Conservation (phyloP, 30 jellyfish, hydroid and myxozoan genomes). For the Pseudorhiza aurosa region DNA sequence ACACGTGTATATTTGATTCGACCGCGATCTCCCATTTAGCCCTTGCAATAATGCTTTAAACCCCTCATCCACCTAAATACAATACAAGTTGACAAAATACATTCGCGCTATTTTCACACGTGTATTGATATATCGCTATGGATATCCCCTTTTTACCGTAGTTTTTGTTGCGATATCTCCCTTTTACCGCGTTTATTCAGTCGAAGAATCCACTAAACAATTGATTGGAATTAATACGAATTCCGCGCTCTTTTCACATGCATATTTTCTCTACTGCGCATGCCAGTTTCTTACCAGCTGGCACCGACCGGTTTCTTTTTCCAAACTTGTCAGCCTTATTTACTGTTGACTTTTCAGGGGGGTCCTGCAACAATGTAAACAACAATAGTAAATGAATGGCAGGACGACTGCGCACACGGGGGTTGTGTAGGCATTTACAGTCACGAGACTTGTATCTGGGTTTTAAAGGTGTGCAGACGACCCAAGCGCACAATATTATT, state of each 20-base stretch:
- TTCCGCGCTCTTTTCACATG: constrained; percentile 96
- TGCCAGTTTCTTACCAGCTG: constrained; percentile 76
- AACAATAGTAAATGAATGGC: constrained; percentile 44
- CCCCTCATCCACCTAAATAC: constrained; percentile 63
- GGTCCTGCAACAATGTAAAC: constrained; percentile 50
- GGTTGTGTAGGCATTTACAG: neutral
- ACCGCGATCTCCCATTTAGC: constrained; percentile 48
- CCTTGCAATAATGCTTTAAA: constrained; percentile 41
- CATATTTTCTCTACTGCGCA: constrained; percentile 90
- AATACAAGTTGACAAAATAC: constrained; percentile 52
- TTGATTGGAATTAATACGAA: constrained; percentile 60
- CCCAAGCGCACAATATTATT: neutral
- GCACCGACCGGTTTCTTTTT: constrained; percentile 66
- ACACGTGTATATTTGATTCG: constrained; percentile 48
- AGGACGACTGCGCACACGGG: constrained; percentile 1
- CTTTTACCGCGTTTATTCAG: constrained; percentile 13
- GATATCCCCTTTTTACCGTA: constrained; percentile 24
- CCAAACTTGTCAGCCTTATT: constrained; percentile 58
- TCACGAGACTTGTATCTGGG: neutral
- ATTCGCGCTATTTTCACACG: constrained; percentile 97
- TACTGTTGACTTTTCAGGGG: constrained; percentile 64
- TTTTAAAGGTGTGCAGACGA: neutral
- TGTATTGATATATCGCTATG: constrained; percentile 75
- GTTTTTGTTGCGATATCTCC: constrained; percentile 22
- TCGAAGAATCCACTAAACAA: constrained; percentile 37